Base-by-base conservation (phyloP, 2,113 vertebrate genomes). In the Python bivittatus region DNA sequence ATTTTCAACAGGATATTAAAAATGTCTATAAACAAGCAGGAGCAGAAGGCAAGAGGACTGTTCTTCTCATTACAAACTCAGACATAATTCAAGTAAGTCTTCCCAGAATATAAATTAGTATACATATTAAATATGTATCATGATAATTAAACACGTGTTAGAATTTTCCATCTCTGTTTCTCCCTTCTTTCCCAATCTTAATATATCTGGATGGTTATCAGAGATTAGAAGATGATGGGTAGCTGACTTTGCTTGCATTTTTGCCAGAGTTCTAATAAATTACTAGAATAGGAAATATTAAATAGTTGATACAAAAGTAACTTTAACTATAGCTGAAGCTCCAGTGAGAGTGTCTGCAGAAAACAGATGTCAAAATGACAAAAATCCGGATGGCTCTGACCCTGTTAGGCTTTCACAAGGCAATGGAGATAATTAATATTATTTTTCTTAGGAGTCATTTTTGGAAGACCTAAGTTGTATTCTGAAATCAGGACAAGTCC, bases 1-100 rank as follows among this genome's bases (percentile, higher is more conserved):
- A 97, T 85, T 97, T 97, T 94, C 95, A 91, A 88, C 97, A 98
- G 20, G 95, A 96, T 15, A 93, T 97, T 6, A 97, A 97, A 89
- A 96, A 94, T 38, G 94, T 96, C 20, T 96, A 95, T 56, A 93
- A 95, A 54, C 96, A 96, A 57, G 33, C 97, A 27, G 97, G 97
- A 2, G 10, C 97, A 7, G 93, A 96, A 88, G 95, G 94, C 48
- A 93, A 4, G 5, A 94, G 92, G 38, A 97, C 94, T 1, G 97
- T 96, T 48, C 44, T 98, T 68, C 93, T 97, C 57, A 93, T 97
- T 33, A 8, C 60, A 33, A 95, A 96, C 22, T 61, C 96, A 57
- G 94, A 96, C 33, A 87, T 95, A 53, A 90, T 96, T 58, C 93
- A 97, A 79, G 97, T 97, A 90, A 95, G 93, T 38, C 58, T 58